A percentile compares a stretch with the other conserved stretches of the same genome.
phyloP scores from a whole-genome alignment of 92 coral and sea anemone genomes.

The Umimayanthus kanabou region DNA sequence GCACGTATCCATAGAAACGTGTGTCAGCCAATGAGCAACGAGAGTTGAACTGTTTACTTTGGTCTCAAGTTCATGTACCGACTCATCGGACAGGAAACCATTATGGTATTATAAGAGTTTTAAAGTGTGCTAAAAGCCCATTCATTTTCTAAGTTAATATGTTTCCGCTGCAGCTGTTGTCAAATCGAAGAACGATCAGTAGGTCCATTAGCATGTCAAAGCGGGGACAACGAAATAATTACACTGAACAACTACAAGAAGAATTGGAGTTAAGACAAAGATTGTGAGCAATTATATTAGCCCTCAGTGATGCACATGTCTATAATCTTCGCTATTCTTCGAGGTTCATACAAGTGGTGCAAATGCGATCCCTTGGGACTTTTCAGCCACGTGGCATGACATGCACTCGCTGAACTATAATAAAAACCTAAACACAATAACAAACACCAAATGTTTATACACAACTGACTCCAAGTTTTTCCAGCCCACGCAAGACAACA shows the following conservation, averaged over 20 bases:
- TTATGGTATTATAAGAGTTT: background rate
- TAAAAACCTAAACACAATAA: conserved; percentile 8
- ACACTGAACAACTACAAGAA: background rate
- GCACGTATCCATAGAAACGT: conserved; percentile 7
- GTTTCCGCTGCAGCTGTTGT: conserved; percentile 11
- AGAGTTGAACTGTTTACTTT: background rate
- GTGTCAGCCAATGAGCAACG: conserved; percentile 4
- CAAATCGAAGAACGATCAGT: background rate
- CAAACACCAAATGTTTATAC: conserved; percentile 29
- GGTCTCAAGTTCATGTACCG: background rate
- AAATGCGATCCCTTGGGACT: conserved; percentile 25
- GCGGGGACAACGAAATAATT: conserved; percentile 5
- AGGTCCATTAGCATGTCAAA: conserved; percentile 11
- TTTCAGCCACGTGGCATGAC: conserved; percentile 25
- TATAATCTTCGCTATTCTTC: background rate
- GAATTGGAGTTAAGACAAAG: no score
- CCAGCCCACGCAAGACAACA: conserved; percentile 14
- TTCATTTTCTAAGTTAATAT: background rate
- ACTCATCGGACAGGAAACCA: background rate
- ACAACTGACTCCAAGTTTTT: background rate
- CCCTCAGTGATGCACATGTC: background rate
- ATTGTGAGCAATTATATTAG: background rate
- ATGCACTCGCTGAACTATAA: conserved; percentile 7
- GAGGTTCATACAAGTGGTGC: background rate
- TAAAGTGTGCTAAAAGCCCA: background rate